Percentiles rank a stretch among this genome's conserved stretches.
Evolutionary conservation across 2,888 invertebrate genomes (phyloP).

Genomic region (Nudaria mundana): DNA sequence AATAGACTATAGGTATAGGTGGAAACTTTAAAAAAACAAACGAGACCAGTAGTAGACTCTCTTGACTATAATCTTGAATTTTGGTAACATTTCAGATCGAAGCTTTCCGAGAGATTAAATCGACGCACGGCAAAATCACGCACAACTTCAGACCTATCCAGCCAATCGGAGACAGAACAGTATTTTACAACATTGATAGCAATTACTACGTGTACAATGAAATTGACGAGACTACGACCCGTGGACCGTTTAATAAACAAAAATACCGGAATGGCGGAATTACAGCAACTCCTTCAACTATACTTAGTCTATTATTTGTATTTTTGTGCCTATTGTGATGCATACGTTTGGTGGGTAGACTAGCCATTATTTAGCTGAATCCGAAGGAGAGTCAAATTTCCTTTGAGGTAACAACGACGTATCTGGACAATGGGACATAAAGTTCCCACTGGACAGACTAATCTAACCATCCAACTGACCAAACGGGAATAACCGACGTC

Average conservation of each 20-base stretch:
- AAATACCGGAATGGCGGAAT: conserved; percentile 38
- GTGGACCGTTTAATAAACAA: conserved; percentile 38
- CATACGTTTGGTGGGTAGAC: too few species aligned
- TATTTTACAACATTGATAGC: conserved; percentile 81
- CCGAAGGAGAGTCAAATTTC: too few species aligned
- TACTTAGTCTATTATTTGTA: conserved; percentile 24
- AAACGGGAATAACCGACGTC: too few species aligned
- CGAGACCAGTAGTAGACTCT: too few species aligned
- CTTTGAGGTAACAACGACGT: too few species aligned
- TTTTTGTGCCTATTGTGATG: conserved; percentile 21
- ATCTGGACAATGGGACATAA: too few species aligned
- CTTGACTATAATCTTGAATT: conserved; percentile 5
- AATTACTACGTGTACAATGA: conserved; percentile 70
- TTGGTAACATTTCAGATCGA: conserved; percentile 80
- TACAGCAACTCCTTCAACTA: conserved; percentile 13
- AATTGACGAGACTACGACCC: conserved; percentile 49
- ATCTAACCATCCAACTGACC: too few species aligned
- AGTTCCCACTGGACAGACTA: too few species aligned
- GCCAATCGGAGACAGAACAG: conserved; percentile 85
- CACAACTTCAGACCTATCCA: conserved; percentile 93
- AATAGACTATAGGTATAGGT: too few species aligned
- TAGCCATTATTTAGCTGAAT: too few species aligned
- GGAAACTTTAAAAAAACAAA: too few species aligned
- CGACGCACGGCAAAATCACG: conserved; percentile 84
- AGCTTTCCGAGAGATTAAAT: conserved; percentile 85